A percentile compares a stretch with the other conserved stretches of the same genome.
phyloP scores from a whole-genome alignment of 2,113 vertebrate genomes.

The Laticauda colubrina region DNA sequence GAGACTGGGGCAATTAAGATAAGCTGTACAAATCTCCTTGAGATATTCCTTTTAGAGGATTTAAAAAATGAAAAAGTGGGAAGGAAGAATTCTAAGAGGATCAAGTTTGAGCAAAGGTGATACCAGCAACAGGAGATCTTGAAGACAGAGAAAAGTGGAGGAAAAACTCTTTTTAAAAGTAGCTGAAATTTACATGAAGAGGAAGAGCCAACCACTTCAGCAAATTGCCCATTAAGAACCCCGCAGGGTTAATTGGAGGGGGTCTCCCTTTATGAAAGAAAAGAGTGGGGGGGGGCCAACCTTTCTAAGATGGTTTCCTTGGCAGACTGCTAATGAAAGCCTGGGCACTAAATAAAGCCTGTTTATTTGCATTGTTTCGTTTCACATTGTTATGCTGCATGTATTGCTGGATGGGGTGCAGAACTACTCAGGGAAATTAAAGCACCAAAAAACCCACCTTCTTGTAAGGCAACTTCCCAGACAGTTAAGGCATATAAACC shows the following conservation, averaged over 20 bases:
- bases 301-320: background rate
- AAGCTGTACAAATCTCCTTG: too few species aligned
- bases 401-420: background rate
- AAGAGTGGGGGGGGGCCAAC: too few species aligned
- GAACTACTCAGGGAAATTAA: background rate
- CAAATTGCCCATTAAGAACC: background rate
- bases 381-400: background rate
- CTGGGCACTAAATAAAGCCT: too few species aligned
- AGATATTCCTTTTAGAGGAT: background rate
- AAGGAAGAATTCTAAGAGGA: background rate
- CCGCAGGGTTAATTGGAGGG: background rate
- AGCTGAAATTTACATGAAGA: background rate
- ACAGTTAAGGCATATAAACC: background rate
- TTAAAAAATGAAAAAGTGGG: background rate
- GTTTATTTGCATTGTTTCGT: background rate
- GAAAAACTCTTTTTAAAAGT: background rate
- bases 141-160: background rate
- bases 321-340: background rate
- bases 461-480: background rate
- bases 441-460: too few species aligned
- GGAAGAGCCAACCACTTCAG: background rate
- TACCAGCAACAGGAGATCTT: background rate
- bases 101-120: background rate
- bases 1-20: background rate
- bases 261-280: background rate